phyloP scores from a whole-genome alignment of 2,888 invertebrate species.

The Ferdinandea cuprea region DNA sequence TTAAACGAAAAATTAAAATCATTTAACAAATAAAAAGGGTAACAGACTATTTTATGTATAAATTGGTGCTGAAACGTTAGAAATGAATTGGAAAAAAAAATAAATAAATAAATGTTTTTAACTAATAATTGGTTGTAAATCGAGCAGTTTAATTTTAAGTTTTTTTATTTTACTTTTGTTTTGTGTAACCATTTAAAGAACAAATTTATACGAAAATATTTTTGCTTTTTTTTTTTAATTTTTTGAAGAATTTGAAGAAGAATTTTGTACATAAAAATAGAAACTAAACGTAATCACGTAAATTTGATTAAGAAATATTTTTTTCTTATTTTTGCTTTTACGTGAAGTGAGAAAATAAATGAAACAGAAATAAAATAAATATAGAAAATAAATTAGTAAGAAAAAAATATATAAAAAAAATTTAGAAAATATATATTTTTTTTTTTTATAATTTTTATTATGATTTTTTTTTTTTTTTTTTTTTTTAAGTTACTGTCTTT shows the following conservation, averaged over 20 bases:
- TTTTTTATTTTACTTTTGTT: constrained; percentile 44
- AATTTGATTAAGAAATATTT: constrained; percentile 41
- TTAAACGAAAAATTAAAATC: constrained; percentile 32
- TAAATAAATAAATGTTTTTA: constrained; percentile 31
- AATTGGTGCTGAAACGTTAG: constrained; percentile 66
- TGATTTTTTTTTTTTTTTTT: constrained; percentile 20
- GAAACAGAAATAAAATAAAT: constrained; percentile 50
- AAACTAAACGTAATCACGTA: constrained; percentile 32
- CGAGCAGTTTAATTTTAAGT: constrained; percentile 69
- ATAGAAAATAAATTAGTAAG: constrained; percentile 73
- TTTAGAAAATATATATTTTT: constrained; percentile 27
- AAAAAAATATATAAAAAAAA: constrained; percentile 29
- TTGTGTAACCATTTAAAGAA: constrained; percentile 73
- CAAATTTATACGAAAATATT: constrained; percentile 75
- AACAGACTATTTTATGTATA: constrained; percentile 74
- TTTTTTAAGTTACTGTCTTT: constrained; percentile 74
- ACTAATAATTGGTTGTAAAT: constrained; percentile 75
- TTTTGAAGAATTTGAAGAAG: constrained; percentile 80
- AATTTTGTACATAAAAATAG: constrained; percentile 75
- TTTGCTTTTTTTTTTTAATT: constrained; percentile 61
- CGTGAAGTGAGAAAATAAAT: constrained; percentile 47
- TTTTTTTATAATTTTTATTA: constrained; percentile 45
- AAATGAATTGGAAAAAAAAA: constrained; percentile 49
- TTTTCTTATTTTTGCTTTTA: constrained; percentile 47
- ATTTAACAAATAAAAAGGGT: constrained; percentile 69